Evolutionary conservation across 2,113 vertebrate genomes (phyloP).

Genomic region (Sterrhoptilus dennistouni): DNA sequence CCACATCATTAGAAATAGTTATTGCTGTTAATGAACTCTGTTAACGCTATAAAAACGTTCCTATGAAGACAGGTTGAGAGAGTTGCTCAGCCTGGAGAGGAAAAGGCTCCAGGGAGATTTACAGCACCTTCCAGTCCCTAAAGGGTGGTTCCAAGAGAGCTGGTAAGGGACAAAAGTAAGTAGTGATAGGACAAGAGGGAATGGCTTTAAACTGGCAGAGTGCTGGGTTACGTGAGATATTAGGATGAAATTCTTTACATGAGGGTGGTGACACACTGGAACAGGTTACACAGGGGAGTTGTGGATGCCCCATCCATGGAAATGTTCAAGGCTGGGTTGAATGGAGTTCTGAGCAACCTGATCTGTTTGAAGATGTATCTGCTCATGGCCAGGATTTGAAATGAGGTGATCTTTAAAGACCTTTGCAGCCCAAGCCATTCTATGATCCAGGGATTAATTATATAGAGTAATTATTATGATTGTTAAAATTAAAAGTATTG

Average conservation of each 20-base stretch:
- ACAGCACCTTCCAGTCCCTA: background rate
- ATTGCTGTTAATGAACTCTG: background rate
- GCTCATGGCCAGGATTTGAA: background rate
- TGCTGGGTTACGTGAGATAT: background rate
- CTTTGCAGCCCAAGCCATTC: background rate
- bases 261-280: background rate
- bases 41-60: background rate
- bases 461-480: background rate
- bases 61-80: background rate
- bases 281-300: background rate
- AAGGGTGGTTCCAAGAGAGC: background rate
- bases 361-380: background rate
- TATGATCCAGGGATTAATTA: background rate
- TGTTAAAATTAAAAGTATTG: background rate
- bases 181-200: background rate
- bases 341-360: background rate
- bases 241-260: background rate
- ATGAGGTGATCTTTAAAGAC: background rate
- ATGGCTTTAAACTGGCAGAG: background rate
- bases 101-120: background rate
- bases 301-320: background rate
- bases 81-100: background rate
- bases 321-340: background rate
- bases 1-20: background rate
- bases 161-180: background rate